Conservation (phyloP, 2,797 vertebrate species). For the Leuciscus waleckii region DNA sequence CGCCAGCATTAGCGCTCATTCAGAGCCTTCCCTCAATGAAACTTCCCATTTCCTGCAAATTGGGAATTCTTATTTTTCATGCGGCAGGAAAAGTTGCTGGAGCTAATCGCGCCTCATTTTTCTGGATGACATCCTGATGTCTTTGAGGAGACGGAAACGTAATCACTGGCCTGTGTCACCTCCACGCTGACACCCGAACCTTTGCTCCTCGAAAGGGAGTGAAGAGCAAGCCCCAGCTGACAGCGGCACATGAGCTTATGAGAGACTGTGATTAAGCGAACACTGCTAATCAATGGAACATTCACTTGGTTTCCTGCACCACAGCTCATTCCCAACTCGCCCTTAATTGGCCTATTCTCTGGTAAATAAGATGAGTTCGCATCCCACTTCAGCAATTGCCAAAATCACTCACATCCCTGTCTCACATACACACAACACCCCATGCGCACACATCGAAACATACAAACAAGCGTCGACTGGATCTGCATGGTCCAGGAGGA, state of each 20-base stretch:
- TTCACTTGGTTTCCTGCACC: slow-evolving; percentile 84
- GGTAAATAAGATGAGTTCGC: slow-evolving; percentile 79
- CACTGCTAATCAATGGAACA: slow-evolving; percentile 85
- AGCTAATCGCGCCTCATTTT: slow-evolving; percentile 62
- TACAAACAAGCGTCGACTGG: slow-evolving; percentile 44
- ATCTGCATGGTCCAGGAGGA: slow-evolving; percentile 19
- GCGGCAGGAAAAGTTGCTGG: slow-evolving; percentile 61
- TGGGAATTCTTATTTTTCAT: slow-evolving; percentile 59
- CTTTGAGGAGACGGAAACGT: slow-evolving; percentile 65
- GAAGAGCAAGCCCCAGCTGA: slow-evolving; percentile 65
- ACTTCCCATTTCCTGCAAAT: slow-evolving; percentile 63
- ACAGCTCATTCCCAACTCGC: slow-evolving; percentile 71
- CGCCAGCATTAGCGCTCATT: slow-evolving; percentile 58
- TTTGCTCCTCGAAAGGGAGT: slow-evolving; percentile 58
- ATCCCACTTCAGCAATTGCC: slow-evolving; percentile 75
- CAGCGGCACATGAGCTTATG: slow-evolving; percentile 64
- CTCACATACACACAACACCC: slow-evolving; percentile 10
- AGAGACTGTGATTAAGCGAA: slow-evolving; percentile 78
- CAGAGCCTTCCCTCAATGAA: slow-evolving; percentile 57
- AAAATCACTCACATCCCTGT: slow-evolving; percentile 52
- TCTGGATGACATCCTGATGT: slow-evolving; percentile 63
- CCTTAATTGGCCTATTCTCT: slow-evolving; percentile 85
- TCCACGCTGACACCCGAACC: slow-evolving; percentile 61
- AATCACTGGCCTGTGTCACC: slow-evolving; percentile 70
- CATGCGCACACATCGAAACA: slow-evolving; percentile 44